Conservation (phyloP, 2,113 vertebrate genomes). For the Sinosuthora webbiana region DNA sequence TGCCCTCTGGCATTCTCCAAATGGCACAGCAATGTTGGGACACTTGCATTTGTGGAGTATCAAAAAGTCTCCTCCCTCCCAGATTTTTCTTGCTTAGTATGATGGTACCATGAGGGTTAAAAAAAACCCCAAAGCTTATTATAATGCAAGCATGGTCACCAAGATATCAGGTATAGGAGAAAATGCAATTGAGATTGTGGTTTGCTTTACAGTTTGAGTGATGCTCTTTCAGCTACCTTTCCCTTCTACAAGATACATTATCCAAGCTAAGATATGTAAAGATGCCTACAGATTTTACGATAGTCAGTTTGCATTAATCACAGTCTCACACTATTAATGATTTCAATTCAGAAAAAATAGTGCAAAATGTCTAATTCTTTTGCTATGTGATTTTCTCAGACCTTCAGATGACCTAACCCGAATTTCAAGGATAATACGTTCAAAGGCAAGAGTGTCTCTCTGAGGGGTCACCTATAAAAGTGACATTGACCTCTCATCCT, state of each 20-base stretch:
- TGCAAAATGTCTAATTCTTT: neutral
- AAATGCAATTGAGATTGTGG: neutral
- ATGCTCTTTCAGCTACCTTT: neutral
- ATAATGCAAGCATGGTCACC: neutral
- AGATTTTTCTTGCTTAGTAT: neutral
- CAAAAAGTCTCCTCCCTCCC: neutral
- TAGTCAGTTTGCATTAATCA: neutral
- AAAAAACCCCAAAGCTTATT: neutral
- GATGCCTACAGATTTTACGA: neutral
- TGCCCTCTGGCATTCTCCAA: constrained; percentile 8
- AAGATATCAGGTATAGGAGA: neutral
- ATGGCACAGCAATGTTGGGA: neutral
- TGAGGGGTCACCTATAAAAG: neutral
- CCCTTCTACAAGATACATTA: neutral
- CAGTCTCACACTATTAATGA: neutral
- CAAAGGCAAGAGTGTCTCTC: neutral
- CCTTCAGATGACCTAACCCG: neutral
- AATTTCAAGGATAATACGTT: neutral
- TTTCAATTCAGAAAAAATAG: neutral
- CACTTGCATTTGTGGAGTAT: neutral
- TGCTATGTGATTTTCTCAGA: neutral
- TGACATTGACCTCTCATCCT: neutral
- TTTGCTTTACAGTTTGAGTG: neutral
- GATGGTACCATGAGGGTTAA: neutral
- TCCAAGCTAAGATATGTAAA: neutral